These are phyloP conservation scores for Hydractinia symbiolongicarpus DNA, from an alignment of 30 jellyfish, hydroid and myxozoan species.

Conservation along the genomic window DNA sequence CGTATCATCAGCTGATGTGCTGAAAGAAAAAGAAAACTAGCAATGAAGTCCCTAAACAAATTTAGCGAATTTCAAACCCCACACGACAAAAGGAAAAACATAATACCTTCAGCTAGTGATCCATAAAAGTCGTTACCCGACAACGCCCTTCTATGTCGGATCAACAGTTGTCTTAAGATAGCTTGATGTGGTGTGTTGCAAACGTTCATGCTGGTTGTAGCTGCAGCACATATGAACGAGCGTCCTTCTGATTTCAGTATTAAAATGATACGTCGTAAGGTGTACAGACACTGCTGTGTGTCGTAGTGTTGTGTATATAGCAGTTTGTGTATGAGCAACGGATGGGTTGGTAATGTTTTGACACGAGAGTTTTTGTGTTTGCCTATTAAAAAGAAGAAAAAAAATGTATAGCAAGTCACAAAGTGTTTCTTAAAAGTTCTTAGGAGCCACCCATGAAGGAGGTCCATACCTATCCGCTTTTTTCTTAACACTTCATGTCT, in stretches of 20 bases:
- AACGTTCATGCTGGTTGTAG: slow-evolving; percentile 83
- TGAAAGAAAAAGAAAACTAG: neutral
- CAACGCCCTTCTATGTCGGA: slow-evolving; percentile 79
- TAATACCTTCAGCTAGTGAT: slow-evolving; percentile 76
- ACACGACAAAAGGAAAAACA: neutral
- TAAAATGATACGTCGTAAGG: slow-evolving; percentile 44
- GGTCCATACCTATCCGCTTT: too few species aligned
- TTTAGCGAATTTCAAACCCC: neutral
- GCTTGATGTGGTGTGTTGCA: slow-evolving; percentile 86
- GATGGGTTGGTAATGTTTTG: slow-evolving; percentile 47
- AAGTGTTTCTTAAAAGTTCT: neutral
- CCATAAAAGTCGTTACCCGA: slow-evolving; percentile 88
- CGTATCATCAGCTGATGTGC: slow-evolving; percentile 84
- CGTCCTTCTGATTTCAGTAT: slow-evolving; percentile 67
- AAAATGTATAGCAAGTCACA: neutral
- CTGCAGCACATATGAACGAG: slow-evolving; percentile 79
- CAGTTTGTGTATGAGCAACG: slow-evolving; percentile 70
- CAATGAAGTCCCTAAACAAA: neutral
- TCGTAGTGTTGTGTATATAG: slow-evolving; percentile 78
- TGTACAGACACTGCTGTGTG: slow-evolving; percentile 64
- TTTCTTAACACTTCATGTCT: too few species aligned
- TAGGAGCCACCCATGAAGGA: neutral
- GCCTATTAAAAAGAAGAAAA: neutral
- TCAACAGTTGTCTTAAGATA: slow-evolving; percentile 64
- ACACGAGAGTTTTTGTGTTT: neutral